A percentile compares a stretch with the other conserved stretches of the same genome.
Conservation (phyloP, 2,113 vertebrate species). For the Malaclemys terrapin region DNA sequence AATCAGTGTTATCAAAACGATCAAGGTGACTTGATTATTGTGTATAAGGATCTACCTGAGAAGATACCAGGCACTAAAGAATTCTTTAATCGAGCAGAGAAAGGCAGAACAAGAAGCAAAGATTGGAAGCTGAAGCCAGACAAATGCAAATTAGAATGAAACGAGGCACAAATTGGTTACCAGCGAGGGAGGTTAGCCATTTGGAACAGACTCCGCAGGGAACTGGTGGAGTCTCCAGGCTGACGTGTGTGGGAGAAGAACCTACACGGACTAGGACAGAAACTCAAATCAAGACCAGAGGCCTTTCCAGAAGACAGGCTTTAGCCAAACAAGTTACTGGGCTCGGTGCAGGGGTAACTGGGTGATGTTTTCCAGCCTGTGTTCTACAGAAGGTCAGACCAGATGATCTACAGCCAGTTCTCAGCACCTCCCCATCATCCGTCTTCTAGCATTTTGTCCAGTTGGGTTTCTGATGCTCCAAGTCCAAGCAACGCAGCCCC, state of each 20-base stretch:
- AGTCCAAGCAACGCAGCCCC: background rate
- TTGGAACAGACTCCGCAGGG: slow-evolving; percentile 38
- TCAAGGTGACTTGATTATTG: background rate
- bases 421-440: background rate
- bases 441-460: background rate
- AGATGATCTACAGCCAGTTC: too few relatives aligned
- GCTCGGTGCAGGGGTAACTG: background rate
- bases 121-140: background rate
- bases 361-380: background rate
- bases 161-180: slow-evolving; percentile 30
- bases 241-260: background rate
- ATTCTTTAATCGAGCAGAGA: background rate
- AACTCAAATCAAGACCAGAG: background rate
- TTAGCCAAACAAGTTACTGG: background rate
- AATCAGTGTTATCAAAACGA: background rate
- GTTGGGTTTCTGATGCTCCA: background rate
- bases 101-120: background rate
- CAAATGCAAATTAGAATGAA: slow-evolving; percentile 5
- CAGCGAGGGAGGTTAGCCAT: background rate
- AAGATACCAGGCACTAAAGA: background rate
- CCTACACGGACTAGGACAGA: too few relatives aligned
- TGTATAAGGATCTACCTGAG: background rate
- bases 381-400: too few relatives aligned
- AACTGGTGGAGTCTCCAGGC: background rate
- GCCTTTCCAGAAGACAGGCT: background rate